Conservation (phyloP, 2,888 invertebrate species). For the Machimus rusticus region DNA sequence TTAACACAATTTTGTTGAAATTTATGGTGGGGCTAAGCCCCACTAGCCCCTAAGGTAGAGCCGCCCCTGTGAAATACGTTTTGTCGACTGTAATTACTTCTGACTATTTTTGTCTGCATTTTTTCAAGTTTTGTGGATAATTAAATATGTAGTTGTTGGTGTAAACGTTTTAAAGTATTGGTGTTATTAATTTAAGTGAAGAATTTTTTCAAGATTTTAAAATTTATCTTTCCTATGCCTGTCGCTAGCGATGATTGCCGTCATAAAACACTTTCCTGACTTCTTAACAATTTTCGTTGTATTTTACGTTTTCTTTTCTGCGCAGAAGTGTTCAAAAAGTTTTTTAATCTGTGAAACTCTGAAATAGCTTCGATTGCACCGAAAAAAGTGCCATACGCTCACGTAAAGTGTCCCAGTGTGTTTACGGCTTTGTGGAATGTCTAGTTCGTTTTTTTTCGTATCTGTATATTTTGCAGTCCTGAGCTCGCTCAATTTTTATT, state of each 20-base stretch:
- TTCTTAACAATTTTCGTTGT: neutral
- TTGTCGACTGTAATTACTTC: neutral
- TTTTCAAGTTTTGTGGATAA: neutral
- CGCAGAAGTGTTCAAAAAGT: neutral
- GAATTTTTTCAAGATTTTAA: neutral
- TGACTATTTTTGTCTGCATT: neutral
- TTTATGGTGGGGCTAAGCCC: too few relatives aligned
- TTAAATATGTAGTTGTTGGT: neutral
- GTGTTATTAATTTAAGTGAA: neutral
- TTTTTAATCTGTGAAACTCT: neutral
- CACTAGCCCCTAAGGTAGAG: too few relatives aligned
- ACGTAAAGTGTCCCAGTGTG: neutral
- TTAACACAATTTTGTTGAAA: too few relatives aligned
- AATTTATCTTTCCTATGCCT: neutral
- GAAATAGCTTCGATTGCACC: neutral
- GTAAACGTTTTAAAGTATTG: neutral
- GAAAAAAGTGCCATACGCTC: neutral
- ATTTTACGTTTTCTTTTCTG: neutral
- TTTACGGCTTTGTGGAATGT: neutral
- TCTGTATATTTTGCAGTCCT: neutral
- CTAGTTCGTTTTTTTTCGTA: neutral
- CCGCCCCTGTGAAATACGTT: too few relatives aligned
- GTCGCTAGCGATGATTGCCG: neutral
- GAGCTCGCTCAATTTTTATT: neutral
- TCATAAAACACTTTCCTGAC: neutral